Conservation (phyloP, 2,113 vertebrate species). For the Ameiurus melas region DNA sequence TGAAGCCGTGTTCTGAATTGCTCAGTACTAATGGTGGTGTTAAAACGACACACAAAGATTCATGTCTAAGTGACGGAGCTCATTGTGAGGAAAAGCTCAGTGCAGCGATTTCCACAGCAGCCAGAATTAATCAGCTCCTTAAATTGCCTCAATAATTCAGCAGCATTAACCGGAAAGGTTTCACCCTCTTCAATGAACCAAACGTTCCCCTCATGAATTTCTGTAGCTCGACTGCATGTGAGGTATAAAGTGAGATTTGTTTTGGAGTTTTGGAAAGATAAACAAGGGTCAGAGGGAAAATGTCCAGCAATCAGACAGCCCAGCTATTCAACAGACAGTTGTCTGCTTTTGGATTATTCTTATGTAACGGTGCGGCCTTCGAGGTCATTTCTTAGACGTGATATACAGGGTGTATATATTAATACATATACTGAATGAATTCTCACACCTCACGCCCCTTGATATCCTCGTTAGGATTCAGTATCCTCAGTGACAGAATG, state of each 20-base stretch:
- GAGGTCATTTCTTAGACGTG: not conserved
- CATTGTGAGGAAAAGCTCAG: conserved; percentile 17
- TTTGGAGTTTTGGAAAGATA: not conserved
- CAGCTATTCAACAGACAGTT: not conserved
- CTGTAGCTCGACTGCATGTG: not conserved
- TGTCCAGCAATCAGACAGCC: not conserved
- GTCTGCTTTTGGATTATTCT: not conserved
- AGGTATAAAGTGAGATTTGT: not conserved
- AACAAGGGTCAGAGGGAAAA: not conserved
- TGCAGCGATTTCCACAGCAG: not conserved
- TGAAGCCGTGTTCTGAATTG: not conserved
- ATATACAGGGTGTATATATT: not conserved
- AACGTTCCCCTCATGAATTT: not conserved
- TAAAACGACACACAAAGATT: conserved; percentile 5
- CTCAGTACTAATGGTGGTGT: not conserved
- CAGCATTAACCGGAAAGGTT: conserved; percentile 59
- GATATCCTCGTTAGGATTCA: not conserved
- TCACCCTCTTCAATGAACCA: conserved; percentile 30
- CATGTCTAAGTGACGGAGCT: not conserved
- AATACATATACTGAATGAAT: not conserved
- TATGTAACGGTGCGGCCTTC: not conserved
- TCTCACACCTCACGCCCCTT: not conserved
- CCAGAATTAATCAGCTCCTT: conserved; percentile 65
- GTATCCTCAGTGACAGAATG: not conserved
- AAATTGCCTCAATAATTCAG: conserved; percentile 67